phyloP scores from a whole-genome alignment of 2,888 invertebrate genomes.

The Vesta saturnalis region DNA sequence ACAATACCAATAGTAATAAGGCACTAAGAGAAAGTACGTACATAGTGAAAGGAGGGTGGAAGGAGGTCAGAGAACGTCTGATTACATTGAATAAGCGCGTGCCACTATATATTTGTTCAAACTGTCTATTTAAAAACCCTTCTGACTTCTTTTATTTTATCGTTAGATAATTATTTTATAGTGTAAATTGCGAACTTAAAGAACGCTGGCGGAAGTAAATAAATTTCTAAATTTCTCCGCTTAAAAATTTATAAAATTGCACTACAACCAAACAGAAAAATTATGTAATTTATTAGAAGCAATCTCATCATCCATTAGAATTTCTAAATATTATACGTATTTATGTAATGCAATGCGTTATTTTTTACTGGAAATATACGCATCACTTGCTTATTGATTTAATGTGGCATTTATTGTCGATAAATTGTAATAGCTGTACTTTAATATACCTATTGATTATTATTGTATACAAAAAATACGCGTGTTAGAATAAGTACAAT shows the following conservation, averaged over 20 bases:
- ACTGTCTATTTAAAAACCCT: slow-evolving; percentile 21
- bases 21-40: slow-evolving; percentile 43
- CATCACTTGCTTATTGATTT: neutral
- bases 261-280: neutral
- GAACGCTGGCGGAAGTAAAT: slow-evolving; percentile 8
- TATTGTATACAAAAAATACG: too few species aligned
- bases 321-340: neutral
- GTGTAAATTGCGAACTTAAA: neutral
- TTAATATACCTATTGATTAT: too few species aligned
- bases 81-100: slow-evolving; percentile 41
- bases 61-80: slow-evolving; percentile 45
- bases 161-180: slow-evolving; percentile 15
- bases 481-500: too few species aligned
- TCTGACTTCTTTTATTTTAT: slow-evolving; percentile 6
- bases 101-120: slow-evolving; percentile 30
- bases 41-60: slow-evolving; percentile 43
- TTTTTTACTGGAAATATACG: neutral
- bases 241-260: slow-evolving; percentile 14
- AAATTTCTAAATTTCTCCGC: slow-evolving; percentile 25
- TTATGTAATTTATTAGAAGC: neutral
- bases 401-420: neutral
- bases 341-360: neutral
- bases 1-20: slow-evolving; percentile 42
- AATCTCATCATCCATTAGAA: neutral
- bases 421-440: too few species aligned